phyloP scores from a whole-genome alignment of 2,888 invertebrate species.

The Phyllotreta cruciferae region DNA sequence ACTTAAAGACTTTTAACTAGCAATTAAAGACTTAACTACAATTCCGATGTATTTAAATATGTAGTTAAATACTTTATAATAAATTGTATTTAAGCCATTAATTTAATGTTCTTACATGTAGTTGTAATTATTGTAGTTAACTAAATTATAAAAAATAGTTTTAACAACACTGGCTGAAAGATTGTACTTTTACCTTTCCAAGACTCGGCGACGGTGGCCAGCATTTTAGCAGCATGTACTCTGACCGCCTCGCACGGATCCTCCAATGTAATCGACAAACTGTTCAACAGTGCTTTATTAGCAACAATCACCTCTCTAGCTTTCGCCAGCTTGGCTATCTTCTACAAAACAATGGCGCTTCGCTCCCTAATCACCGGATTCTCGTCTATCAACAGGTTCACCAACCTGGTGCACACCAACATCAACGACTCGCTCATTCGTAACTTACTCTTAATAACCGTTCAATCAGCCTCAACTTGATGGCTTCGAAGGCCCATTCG shows the following conservation, averaged over 20 bases:
- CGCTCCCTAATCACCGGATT: slow-evolving; percentile 55
- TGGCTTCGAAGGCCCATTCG: slow-evolving; percentile 59
- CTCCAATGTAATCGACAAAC: slow-evolving; percentile 52
- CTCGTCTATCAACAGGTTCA: slow-evolving; percentile 52
- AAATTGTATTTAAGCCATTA: too few species aligned
- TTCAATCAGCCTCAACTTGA: slow-evolving; percentile 57
- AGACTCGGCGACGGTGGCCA: slow-evolving; percentile 57
- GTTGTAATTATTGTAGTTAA: too few species aligned
- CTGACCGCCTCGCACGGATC: slow-evolving; percentile 56
- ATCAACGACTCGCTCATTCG: too few species aligned
- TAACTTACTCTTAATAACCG: slow-evolving; percentile 48
- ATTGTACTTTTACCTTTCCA: slow-evolving; percentile 50
- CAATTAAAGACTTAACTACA: too few species aligned
- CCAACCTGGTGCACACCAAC: not conserved
- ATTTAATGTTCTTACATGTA: too few species aligned
- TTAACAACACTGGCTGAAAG: too few species aligned
- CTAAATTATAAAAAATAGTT: too few species aligned
- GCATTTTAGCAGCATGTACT: slow-evolving; percentile 54
- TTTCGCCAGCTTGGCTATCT: slow-evolving; percentile 55
- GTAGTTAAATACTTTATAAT: too few species aligned
- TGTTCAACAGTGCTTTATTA: slow-evolving; percentile 52
- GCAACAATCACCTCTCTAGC: slow-evolving; percentile 58
- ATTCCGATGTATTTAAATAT: too few species aligned
- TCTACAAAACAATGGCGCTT: slow-evolving; percentile 54
- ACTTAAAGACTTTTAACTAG: too few species aligned